Conservation (phyloP, 2,797 vertebrate genomes). For the Mormyrus proboscirostris region DNA sequence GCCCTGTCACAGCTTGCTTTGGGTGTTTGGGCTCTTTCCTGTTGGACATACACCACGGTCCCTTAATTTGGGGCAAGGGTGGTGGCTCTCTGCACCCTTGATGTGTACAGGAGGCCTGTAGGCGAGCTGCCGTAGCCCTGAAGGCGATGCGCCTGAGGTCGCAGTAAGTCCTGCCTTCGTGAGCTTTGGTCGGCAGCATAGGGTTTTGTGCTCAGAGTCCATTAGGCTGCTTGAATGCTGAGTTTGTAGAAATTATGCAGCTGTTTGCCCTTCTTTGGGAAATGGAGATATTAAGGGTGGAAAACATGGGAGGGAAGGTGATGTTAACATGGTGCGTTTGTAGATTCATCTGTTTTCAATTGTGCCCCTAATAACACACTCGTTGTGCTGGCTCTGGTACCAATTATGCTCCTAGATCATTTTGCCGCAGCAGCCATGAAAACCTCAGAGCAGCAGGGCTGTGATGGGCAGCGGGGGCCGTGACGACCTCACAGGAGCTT, state of each 20-base stretch:
- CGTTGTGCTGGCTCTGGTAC: not conserved
- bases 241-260: not conserved
- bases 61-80: not conserved
- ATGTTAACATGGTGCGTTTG: not conserved
- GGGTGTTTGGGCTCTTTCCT: not conserved
- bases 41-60: not conserved
- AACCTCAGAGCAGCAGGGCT: not conserved
- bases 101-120: not conserved
- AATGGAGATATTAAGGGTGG: not conserved
- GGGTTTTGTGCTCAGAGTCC: not conserved
- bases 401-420: not conserved
- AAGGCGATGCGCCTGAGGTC: not conserved
- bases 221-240: not conserved
- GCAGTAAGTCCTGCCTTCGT: not conserved
- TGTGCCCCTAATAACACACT: not conserved
- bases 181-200: not conserved
- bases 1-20: not conserved
- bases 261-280: not conserved
- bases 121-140: not conserved
- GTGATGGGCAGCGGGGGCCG: not conserved
- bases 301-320: not conserved
- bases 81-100: not conserved
- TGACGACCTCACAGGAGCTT: not conserved
- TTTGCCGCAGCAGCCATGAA: not conserved
- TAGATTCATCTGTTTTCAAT: not conserved